Conservation (phyloP, 2,888 invertebrate genomes). For the Tetheella fluctuosa region DNA sequence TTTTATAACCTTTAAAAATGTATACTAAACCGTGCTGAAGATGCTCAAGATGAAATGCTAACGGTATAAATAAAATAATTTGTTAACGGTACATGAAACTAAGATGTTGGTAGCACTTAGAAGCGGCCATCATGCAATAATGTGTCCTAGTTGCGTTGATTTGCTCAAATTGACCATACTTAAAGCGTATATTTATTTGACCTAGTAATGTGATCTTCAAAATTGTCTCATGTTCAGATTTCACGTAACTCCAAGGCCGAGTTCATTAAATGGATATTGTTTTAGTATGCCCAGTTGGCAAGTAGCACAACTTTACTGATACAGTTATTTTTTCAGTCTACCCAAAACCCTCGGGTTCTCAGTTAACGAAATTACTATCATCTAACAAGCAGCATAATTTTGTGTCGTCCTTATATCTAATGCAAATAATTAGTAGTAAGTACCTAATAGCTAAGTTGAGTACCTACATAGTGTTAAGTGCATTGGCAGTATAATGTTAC, state of each 20-base stretch:
- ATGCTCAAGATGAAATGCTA: constrained; percentile 35
- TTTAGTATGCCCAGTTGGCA: background rate
- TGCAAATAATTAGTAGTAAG: too few species aligned
- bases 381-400: too few species aligned
- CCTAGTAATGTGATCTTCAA: constrained; percentile 57
- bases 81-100: constrained; percentile 47
- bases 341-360: too few species aligned
- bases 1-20: background rate
- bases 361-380: too few species aligned
- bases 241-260: constrained; percentile 25
- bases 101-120: constrained; percentile 40
- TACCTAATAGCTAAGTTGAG: too few species aligned
- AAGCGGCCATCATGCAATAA: constrained; percentile 54
- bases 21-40: too few species aligned
- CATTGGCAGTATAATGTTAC: too few species aligned
- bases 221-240: constrained; percentile 31
- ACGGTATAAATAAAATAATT: constrained; percentile 43
- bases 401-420: too few species aligned
- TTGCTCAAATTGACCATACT: constrained; percentile 73
- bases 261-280: constrained; percentile 14
- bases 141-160: constrained; percentile 75
- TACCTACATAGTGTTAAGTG: too few species aligned
- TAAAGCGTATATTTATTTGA: constrained; percentile 61
- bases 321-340: background rate
- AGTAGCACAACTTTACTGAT: background rate